Evolutionary conservation across 2,113 vertebrate genomes (phyloP), one percentile per base, ranked within the genome.

Genomic region (Sturnira hondurensis): DNA sequence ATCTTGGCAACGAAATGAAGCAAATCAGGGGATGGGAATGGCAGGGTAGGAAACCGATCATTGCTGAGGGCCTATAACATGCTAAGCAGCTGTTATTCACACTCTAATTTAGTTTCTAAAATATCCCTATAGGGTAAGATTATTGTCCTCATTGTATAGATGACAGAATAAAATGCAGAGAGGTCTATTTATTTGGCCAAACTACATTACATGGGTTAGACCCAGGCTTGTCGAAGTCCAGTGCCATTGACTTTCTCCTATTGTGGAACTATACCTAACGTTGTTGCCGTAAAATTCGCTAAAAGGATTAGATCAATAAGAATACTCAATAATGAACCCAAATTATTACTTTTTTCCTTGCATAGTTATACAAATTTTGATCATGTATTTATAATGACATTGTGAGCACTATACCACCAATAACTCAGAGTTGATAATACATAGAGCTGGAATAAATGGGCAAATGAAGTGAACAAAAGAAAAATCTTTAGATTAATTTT

Each of bases 1-100:
- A 83, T 96, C 67, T 84, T 92, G 94, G 70, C 71, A 86, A 90
- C 65, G 78, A 91, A 97, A 91, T 22, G 76, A 94, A 95, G 95
- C 56, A 7, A 91, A 45, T 78, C 86, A 91, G 77, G 43, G 28
- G 73, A 86, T 52, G 24, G 20, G 71, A 94, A 14, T 87, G 43
- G 38, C n/a, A 54, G 26, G 67, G 45, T 50, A 54, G 38, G 65
- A 84, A 89, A 92, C 68, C 54, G 71, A 36, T 94, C 78, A 93
- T 92, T 96, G 43, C 41, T 47, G 24, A 86, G 26, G 24, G 45
- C 38, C 28, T 86, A n/a, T 8, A 45, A 52, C 9, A 58, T 71
- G 86, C 10, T 50, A 96, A 70, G 31, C 14, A 65, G 38, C 81
- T 94, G 52, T 81, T 95, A 73, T 50, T 95, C 54, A 93, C 45